Evolutionary conservation across 2,888 invertebrate species (phyloP), one percentile per base, ranked within the genome.

Genomic region (Lathronympha strigana): DNA sequence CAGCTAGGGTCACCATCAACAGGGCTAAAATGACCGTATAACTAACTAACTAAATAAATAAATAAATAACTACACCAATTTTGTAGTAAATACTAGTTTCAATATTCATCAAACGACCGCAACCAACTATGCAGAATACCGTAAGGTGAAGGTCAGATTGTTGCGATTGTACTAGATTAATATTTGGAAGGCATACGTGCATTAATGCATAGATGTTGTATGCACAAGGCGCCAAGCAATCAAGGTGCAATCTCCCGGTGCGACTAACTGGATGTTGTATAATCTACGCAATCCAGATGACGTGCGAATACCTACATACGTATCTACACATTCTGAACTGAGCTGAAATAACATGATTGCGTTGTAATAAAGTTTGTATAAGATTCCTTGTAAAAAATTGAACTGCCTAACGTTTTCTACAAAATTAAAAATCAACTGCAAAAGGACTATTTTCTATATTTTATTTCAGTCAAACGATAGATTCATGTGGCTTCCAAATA

Each of bases 201-300:
- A 28, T 19, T 2, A 25, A 25, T 45, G 53, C 33, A 54, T 19
- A 9, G 40, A 53, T 51, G 17, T 54, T 51, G 38, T 60, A 31
- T 38, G 28, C 53, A 66, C 63, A 63, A 67, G 45, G 53, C 53
- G 69, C 66, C 72, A 61, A 70, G 72, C 69, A 73, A 74, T 73
- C 71, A 73, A 70, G 67, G 69, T 63, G 66, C 68, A 71, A 73
- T 72, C 72, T 69, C 66, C 54, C 61, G 61, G 64, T 58, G 61
- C 31, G 58, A 57, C 63, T 57, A 50, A 57, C 33, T 51, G 17
- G 40, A 36, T 33, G 28, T 51, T 25, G 58, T 28, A 28, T 64
- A 64, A 64, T 60, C 58, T 53, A 53, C n/a, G 40, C 28, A 38
- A 51, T n/a, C 31, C 50, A 21, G 40, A 40, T 61, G 50, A 28